Conservation (phyloP, 2,797 vertebrate genomes). For the Hypotaenidia okinawae region DNA sequence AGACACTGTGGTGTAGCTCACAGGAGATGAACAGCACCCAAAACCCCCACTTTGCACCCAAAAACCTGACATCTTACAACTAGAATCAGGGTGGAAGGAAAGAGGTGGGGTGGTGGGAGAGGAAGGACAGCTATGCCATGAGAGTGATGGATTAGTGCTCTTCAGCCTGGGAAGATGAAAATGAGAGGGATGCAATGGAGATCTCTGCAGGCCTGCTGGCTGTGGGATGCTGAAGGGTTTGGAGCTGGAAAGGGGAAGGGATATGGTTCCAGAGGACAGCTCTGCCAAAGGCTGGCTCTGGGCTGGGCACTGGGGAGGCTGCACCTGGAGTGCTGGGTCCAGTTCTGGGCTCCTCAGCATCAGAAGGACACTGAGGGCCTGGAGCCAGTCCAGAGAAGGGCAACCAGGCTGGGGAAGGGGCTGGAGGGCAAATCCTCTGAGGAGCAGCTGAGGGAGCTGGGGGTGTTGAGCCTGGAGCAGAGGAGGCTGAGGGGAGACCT, state of each 20-base stretch:
- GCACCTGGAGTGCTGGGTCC: no score
- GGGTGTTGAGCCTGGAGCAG: no score
- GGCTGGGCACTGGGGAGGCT: background rate
- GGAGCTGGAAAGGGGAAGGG: background rate
- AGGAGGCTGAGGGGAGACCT: no score
- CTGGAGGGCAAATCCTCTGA: no score
- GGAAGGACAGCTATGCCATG: fast-evolving
- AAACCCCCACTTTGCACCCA: background rate
- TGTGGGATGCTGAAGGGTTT: background rate
- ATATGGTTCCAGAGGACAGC: background rate
- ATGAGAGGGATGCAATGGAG: background rate
- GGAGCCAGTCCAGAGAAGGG: no score
- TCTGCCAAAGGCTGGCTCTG: background rate
- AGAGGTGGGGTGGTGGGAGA: background rate
- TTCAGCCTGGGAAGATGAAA: background rate
- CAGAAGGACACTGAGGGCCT: no score
- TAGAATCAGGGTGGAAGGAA: background rate
- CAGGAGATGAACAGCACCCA: background rate
- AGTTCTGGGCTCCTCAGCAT: no score
- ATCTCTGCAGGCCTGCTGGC: fast-evolving
- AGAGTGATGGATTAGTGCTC: background rate
- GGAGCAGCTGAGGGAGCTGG: no score
- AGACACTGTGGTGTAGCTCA: background rate
- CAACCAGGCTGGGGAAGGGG: no score
- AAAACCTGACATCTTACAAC: background rate